Conservation (phyloP, 2,113 vertebrate species). For the Eulemur rufifrons region DNA sequence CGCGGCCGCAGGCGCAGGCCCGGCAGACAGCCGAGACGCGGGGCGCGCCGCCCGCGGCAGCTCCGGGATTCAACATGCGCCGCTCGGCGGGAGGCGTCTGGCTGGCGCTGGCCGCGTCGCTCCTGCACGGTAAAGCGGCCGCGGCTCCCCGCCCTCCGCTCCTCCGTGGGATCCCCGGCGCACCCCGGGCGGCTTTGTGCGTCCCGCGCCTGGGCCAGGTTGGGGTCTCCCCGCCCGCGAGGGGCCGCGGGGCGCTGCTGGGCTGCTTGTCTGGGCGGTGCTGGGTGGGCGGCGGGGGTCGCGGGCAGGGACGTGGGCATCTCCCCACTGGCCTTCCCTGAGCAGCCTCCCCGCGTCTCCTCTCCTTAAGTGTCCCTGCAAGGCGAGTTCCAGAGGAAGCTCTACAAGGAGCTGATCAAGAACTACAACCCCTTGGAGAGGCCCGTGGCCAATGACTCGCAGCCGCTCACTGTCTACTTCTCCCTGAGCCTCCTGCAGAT, state of each 20-base stretch:
- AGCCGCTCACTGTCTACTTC: constrained; percentile 91
- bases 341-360: not conserved
- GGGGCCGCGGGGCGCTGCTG: not conserved
- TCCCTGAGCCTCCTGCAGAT: constrained; percentile 95
- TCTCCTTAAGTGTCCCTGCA: constrained; percentile 89
- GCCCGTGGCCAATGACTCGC: constrained; percentile 93
- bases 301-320: not conserved
- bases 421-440: constrained; percentile 92
- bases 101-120: constrained; percentile 79
- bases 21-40: not conserved
- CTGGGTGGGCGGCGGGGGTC: not conserved
- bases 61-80: constrained; percentile 74
- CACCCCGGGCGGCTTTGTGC: not conserved
- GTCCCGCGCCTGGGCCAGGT: not conserved
- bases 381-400: constrained; percentile 92
- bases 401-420: constrained; percentile 89
- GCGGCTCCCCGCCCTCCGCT: not conserved
- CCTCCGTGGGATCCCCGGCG: not conserved
- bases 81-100: constrained; percentile 73
- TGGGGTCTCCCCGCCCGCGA: not conserved
- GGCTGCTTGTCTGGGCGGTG: not conserved
- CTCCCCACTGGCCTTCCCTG: not conserved
- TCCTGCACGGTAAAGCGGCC: constrained; percentile 81
- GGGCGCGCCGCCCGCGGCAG: not conserved
- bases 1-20: constrained; percentile 42